A percentile compares a stretch with the other conserved stretches of the same genome.
Evolutionary conservation across 1,140 invertebrate genomes (phyloP).

Genomic region (Aphidius ervi): DNA sequence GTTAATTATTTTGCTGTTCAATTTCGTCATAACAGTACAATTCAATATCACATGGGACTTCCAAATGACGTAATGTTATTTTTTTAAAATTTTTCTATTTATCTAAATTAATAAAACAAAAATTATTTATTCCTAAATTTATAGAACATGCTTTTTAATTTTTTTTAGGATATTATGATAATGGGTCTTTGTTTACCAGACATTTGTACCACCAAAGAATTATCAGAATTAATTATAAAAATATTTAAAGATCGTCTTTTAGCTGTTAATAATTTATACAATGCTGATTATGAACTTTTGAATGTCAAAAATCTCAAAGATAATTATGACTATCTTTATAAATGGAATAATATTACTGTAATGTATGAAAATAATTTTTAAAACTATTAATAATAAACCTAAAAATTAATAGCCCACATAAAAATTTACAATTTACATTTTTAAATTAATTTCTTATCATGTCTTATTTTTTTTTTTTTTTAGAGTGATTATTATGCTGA

Average conservation of each 20-base stretch:
- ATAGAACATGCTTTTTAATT: not conserved
- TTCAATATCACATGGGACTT: constrained; percentile 44
- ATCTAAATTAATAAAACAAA: constrained; percentile 1
- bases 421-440: not conserved
- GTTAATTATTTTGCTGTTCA: constrained; percentile 43
- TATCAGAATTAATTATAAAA: constrained; percentile 30
- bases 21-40: constrained; percentile 48
- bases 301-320: constrained; percentile 35
- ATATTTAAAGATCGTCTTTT: constrained; percentile 35
- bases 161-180: constrained; percentile 38
- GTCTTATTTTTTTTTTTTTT: not conserved
- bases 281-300: constrained; percentile 34
- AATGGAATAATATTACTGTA: constrained; percentile 16
- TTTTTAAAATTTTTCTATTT: constrained; percentile 2
- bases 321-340: constrained; percentile 34
- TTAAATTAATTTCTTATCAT: too few species aligned
- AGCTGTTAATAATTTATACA: constrained; percentile 33
- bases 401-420: not conserved
- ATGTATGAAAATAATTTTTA: constrained; percentile 28
- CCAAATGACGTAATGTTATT: constrained; percentile 43
- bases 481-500: constrained; percentile 18
- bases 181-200: constrained; percentile 47
- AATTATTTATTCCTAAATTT: not conserved
- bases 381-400: not conserved
- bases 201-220: constrained; percentile 33